Evolutionary conservation across 2,888 invertebrate genomes (phyloP), one percentile per base, ranked within the genome.

Genomic region (Drosophila histrio): DNA sequence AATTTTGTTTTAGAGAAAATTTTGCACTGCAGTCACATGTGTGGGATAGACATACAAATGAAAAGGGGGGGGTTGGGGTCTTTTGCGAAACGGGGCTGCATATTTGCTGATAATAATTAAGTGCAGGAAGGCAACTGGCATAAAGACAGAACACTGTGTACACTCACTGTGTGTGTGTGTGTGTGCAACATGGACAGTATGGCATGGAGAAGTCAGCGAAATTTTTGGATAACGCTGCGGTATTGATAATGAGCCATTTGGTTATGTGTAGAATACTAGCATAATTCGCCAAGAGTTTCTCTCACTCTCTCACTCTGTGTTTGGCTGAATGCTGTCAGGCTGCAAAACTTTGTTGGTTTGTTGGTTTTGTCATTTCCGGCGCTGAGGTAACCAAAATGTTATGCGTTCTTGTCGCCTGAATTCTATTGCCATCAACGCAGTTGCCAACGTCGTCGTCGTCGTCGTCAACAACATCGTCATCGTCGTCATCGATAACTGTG

Each of bases 21-120:
- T 90, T 30, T 90, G 77, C 83, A 86, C 79, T 79, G 81, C 88
- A 82, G 88, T 76, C 78, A 68, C 64, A 81, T 72, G 61, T 61
- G 66, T 54, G 34, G 54, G 13, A 15, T 26, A 50, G 36, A 22
- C 32, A 15, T 15, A 32, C 30, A 15, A 32, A 17, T 43, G 30
- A 28, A 17, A 22, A 19, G 46, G 11, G 7, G 3, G 41, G 19
- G 41, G 26, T 21, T 38, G 6, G 43, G 24, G 22, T 13, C 24
- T 52, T 39, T 30, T 15, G 8, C 2, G 21, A 41, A 53, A 21
- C 19, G 39, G 21, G 21, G 41, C 52, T 90, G 89, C 88, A 90
- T 90, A 90, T 90, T 90, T 90, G 90, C 90, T 88, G 90, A 90
- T 90, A 90, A 90, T 90, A 90, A 90, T 90, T 89, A 90, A 90